phyloP scores from a whole-genome alignment of 2,113 vertebrate genomes.

The Ptyas mucosa region DNA sequence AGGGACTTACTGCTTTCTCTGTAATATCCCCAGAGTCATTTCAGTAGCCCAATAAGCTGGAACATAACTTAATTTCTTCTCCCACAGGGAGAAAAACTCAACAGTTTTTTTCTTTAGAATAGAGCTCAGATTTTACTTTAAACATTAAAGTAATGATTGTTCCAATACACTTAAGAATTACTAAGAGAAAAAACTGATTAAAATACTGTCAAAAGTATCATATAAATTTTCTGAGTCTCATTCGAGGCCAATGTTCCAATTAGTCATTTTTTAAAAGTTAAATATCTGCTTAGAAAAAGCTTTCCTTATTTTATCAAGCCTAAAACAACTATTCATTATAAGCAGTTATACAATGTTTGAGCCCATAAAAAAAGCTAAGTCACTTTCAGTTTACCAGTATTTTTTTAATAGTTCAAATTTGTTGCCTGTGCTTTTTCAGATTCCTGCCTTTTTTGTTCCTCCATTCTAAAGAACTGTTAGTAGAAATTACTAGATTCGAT shows the following conservation, averaged over 20 bases:
- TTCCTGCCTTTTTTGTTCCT: background rate
- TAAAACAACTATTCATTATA: background rate
- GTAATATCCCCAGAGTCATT: background rate
- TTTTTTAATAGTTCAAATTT: conserved; percentile 1
- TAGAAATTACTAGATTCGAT: conserved; percentile 46
- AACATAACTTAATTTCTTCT: background rate
- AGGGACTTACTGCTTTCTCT: background rate
- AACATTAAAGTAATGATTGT: background rate
- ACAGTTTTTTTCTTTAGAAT: background rate
- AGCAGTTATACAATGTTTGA: background rate
- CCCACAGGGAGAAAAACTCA: background rate
- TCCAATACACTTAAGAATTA: background rate
- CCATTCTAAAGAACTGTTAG: conserved; percentile 2
- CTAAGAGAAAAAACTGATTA: background rate
- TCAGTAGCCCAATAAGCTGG: background rate
- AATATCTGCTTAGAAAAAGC: background rate
- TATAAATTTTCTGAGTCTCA: background rate
- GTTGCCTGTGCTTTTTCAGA: conserved; percentile 28
- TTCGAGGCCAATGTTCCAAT: background rate
- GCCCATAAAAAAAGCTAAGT: background rate
- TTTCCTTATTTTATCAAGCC: background rate
- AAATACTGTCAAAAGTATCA: background rate
- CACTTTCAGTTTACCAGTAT: background rate
- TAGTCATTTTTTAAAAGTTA: background rate
- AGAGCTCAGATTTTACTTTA: background rate